Evolutionary conservation across 1,140 invertebrate genomes (phyloP), one percentile per base, ranked within the genome.

Genomic region (Papilio dardanus): DNA sequence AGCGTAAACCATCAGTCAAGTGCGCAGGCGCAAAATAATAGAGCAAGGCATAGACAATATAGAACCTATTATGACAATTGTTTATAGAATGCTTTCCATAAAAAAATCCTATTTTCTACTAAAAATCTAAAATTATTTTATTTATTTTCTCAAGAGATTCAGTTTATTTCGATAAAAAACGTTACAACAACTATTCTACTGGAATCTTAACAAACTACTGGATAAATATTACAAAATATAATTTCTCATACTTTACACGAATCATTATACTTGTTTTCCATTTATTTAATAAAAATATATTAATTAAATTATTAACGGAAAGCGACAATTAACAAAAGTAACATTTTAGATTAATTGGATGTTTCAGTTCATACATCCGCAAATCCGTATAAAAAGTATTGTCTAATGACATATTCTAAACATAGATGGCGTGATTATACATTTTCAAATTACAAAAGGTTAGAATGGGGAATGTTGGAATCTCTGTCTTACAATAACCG

Each of bases 1-100:
- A 89, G 92, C 92, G 91, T 91, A 92, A 83, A 92, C 89, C 91
- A 92, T 92, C 83, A 85, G 81, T 87, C 89, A 90, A 93, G 84
- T 92, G 91, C 91, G 93, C 93, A 94, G 88, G 91, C 92, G 92
- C 93, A 93, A 91, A 92, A 94, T 91, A 93, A 91, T 92, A 92
- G 88, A 92, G 86, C 76, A 84, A 83, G 68, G 79, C 88, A 93
- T 92, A 93, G 92, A 93, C 87, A 89, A 91, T 83, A 85, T 81
- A 76, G 77, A 77, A 78, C 81, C 79, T 75, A 82, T 77, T 78
- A 73, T 58, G 71, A 73, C 71, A 73, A 73, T 73, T 73, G 71
- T 35, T 73, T 12, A n/a, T 10, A 73, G 30, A 33, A 21, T 54
- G 31, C 71, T 73, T 54, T 73, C 71, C 28, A 58, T 54, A 54